A percentile compares a stretch with the other conserved stretches of the same genome.
These are phyloP conservation scores for Lepidocolaptes lacrymiger DNA, from an alignment of 2,797 vertebrate species.

Conservation along the genomic window DNA sequence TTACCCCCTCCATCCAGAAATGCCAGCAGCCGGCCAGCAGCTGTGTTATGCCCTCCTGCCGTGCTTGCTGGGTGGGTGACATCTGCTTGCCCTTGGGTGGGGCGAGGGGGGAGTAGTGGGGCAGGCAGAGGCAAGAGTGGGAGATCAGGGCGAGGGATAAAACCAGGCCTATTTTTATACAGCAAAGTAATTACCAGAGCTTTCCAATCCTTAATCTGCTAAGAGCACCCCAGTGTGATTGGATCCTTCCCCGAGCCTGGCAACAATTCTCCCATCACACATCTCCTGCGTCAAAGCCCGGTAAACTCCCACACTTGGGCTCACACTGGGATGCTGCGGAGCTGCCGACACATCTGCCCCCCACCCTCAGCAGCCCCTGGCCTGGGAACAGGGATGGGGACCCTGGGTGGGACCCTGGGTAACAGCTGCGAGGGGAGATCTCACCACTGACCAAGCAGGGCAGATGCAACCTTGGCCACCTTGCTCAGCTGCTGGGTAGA, in stretches of 20 bases:
- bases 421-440: background rate
- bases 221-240: constrained; percentile 38
- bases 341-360: background rate
- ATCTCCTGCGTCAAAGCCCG: constrained; percentile 57
- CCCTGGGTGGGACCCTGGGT: background rate
- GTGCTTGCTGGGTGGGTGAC: rapidly evolving
- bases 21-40: rapidly evolving
- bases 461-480: background rate
- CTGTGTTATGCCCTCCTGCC: background rate
- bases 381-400: background rate
- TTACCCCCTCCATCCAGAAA: background rate
- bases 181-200: constrained; percentile 65
- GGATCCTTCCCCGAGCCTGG: constrained; percentile 51
- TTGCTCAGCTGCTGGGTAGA: background rate
- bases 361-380: background rate
- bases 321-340: background rate
- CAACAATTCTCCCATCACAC: constrained; percentile 45
- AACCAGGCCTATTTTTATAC: constrained; percentile 53
- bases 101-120: background rate
- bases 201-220: constrained; percentile 59
- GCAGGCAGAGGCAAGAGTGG: background rate
- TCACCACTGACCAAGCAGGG: rapidly evolving
- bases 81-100: background rate
- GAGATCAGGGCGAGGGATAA: constrained; percentile 46
- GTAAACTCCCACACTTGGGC: constrained; percentile 44